Evolutionary conservation across 2,797 vertebrate species (phyloP), one percentile per base, ranked within the genome.

Genomic region (Syndactyla subalaris): DNA sequence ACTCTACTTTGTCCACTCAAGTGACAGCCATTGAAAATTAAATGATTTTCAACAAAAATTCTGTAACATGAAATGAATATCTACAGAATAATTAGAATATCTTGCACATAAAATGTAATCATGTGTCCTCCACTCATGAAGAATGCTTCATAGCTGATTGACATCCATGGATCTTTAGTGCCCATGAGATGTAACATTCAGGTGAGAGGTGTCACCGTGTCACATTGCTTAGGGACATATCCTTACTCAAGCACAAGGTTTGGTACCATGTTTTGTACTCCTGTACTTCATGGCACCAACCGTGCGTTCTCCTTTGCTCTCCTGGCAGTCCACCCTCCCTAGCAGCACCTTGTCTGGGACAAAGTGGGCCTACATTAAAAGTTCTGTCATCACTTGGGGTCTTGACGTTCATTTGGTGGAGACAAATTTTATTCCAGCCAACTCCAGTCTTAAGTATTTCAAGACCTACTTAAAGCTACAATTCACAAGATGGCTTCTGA

Each of bases 41-140:
- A 97, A 97, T 95, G 67, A 81, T 96, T 98, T 98, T 96, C 95
- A 97, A 94, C 97, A 97, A 97, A 97, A 97, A 92, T 66, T 95
- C 91, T 96, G 88, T 95, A 97, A 97, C 92, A 77, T 96, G 94
- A 96, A 97, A 97, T 88, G 58, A 96, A 97, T 98, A 95, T 94
- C 96, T 76, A 55, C 85, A 87, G 95, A 74, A 96, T 97, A 98
- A 97, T 98, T 97, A 97, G 71, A 96, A 38, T 96, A 96, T 91
- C 92, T 95, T 88, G 85, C 75, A 85, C 97, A 97, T 96, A 96
- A 97, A 97, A 98, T 77, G 73, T 92, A 97, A 96, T 97, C 87
- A 71, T 73, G 80, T 96, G 65, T 93, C 92, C 92, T 96, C 83
- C 78, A 83, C 76, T 95, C 66, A 8, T 84, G 83, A 96, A 92